phyloP scores from a whole-genome alignment of 2,113 vertebrate species.

The Prochilodus magdalenae region DNA sequence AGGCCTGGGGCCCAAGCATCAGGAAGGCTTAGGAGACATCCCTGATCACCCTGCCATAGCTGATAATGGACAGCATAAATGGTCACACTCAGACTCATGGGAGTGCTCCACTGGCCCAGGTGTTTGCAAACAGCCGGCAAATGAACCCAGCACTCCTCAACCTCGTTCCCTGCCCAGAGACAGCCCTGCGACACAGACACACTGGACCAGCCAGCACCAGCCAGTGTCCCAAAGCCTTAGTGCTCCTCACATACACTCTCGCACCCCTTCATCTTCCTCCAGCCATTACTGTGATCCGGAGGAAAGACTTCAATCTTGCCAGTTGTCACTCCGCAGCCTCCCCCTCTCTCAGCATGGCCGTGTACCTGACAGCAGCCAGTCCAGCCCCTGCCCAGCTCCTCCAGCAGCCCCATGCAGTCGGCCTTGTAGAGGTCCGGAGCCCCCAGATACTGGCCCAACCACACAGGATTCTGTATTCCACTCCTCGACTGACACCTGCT shows the following conservation, averaged over 20 bases:
- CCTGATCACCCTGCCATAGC: neutral
- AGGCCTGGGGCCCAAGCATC: constrained; percentile 14
- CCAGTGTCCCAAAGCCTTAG: constrained; percentile 1
- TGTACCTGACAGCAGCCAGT: neutral
- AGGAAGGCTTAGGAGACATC: constrained; percentile 22
- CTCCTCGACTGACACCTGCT: constrained; percentile 10
- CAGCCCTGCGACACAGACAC: neutral
- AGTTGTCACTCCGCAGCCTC: neutral
- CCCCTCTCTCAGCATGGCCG: neutral
- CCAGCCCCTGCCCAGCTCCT: constrained; percentile 9
- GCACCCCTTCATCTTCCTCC: neutral
- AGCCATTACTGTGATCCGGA: constrained; percentile 5
- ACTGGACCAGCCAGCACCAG: neutral
- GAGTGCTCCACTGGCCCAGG: neutral
- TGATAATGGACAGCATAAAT: constrained; percentile 3
- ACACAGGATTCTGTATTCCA: neutral
- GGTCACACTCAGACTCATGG: neutral
- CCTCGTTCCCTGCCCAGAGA: constrained; percentile 10
- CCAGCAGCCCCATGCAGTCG: constrained; percentile 47
- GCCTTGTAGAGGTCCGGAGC: constrained; percentile 57
- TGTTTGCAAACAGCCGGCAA: constrained; percentile 13
- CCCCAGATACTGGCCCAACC: constrained; percentile 14
- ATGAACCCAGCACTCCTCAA: neutral
- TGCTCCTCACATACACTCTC: neutral
- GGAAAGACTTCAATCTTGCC: constrained; percentile 27